phyloP scores from a whole-genome alignment of 1,140 invertebrate genomes.

The Vanessa tameamea region DNA sequence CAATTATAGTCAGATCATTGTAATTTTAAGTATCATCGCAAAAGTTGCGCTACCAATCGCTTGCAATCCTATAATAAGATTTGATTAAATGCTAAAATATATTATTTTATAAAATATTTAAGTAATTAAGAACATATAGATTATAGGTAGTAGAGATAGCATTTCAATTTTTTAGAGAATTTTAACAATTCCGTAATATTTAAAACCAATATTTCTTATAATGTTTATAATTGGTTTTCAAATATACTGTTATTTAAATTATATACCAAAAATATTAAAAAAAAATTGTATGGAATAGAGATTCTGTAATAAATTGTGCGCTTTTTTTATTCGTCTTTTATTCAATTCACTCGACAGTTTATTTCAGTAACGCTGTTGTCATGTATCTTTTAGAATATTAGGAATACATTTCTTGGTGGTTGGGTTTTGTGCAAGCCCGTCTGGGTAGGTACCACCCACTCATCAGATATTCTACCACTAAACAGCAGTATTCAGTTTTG shows the following conservation, averaged over 20 bases:
- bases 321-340: slow-evolving; percentile 59
- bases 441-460: no score
- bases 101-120: slow-evolving; percentile 11
- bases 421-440: no score
- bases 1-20: slow-evolving; percentile 5
- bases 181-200: slow-evolving; percentile 34
- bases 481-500: no score
- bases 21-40: slow-evolving; percentile 2
- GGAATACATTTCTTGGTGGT: no score
- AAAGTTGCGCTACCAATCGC: slow-evolving; percentile 22
- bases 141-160: slow-evolving; percentile 25
- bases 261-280: slow-evolving; percentile 25
- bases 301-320: slow-evolving; percentile 63
- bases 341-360: slow-evolving; percentile 12
- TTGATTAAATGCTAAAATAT: not conserved
- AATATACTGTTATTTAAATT: slow-evolving; percentile 32
- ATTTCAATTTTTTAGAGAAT: slow-evolving; percentile 46
- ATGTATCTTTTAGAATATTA: no score
- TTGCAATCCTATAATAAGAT: slow-evolving; percentile 10
- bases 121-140: slow-evolving; percentile 23
- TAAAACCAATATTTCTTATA: slow-evolving; percentile 33
- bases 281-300: slow-evolving; percentile 52
- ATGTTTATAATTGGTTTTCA: slow-evolving; percentile 33
- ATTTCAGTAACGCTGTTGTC: not conserved
- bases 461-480: no score